A percentile compares a stretch with the other conserved stretches of the same genome.
Evolutionary conservation across 1,140 invertebrate species (phyloP).

Genomic region (Hyposmocoma kahamanoa): DNA sequence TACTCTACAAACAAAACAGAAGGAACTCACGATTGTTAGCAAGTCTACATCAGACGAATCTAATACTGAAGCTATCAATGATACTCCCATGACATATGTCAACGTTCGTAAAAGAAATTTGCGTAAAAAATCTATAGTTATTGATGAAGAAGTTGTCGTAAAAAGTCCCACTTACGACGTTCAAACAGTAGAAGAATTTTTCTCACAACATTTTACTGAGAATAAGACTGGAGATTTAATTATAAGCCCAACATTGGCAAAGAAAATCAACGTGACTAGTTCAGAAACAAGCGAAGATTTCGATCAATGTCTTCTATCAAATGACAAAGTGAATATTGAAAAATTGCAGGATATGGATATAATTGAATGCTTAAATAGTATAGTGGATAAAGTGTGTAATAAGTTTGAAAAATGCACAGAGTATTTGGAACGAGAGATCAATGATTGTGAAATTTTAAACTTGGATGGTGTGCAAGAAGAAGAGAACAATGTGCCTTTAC

Average conservation of each 20-base stretch:
- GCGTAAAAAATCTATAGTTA: slow-evolving; percentile 8
- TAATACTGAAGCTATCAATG: slow-evolving; percentile 33
- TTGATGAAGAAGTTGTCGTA: slow-evolving; percentile 2
- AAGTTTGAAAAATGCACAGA: slow-evolving; percentile 35
- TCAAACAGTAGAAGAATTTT: slow-evolving; percentile 38
- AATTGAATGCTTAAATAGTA: slow-evolving; percentile 37
- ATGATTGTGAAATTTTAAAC: background rate
- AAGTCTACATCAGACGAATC: slow-evolving; percentile 32
- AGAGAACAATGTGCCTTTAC: too few relatives aligned
- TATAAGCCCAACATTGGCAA: slow-evolving; percentile 41
- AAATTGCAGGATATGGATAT: slow-evolving; percentile 27
- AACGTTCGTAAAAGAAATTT: slow-evolving; percentile 14
- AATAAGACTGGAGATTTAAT: slow-evolving; percentile 23
- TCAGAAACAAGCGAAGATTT: slow-evolving; percentile 35
- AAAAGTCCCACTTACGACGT: slow-evolving; percentile 16
- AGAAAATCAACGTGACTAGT: slow-evolving; percentile 43
- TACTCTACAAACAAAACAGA: slow-evolving; percentile 8
- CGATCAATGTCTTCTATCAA: too few relatives aligned
- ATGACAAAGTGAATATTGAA: slow-evolving; percentile 6
- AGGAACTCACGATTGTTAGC: slow-evolving; percentile 3
- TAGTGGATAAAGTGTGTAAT: slow-evolving; percentile 45
- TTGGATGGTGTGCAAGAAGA: too few relatives aligned
- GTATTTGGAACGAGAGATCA: slow-evolving; percentile 16
- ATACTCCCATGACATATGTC: slow-evolving; percentile 25
- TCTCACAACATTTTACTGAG: slow-evolving; percentile 36